Evolutionary conservation across 2,113 vertebrate species (phyloP).

Genomic region (Ptyas mucosa): DNA sequence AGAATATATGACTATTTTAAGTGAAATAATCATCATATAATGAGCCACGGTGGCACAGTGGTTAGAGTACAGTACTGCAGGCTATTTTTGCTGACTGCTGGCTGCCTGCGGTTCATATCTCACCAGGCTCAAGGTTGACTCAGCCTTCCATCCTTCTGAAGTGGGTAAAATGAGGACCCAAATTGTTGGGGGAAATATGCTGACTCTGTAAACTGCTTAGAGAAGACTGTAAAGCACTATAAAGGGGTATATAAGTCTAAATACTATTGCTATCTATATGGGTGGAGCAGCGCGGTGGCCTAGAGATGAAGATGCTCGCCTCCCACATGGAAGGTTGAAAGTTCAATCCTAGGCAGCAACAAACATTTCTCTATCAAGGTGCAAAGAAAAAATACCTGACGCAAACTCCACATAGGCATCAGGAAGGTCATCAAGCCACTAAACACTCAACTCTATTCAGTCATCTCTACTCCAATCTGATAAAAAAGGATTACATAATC

Average conservation of each 20-base stretch:
- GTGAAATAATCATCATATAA: neutral
- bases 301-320: neutral
- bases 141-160: too few relatives aligned
- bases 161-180: too few relatives aligned
- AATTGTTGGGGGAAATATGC: too few relatives aligned
- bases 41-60: too few relatives aligned
- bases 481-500: neutral
- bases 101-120: too few relatives aligned
- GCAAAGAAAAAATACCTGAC: neutral
- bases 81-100: too few relatives aligned
- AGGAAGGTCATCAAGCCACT: neutral
- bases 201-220: too few relatives aligned
- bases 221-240: too few relatives aligned
- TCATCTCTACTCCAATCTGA: neutral
- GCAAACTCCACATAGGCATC: neutral
- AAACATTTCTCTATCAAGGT: neutral
- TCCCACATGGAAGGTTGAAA: neutral
- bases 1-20: neutral
- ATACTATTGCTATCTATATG: too few relatives aligned
- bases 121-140: too few relatives aligned
- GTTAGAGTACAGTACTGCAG: too few relatives aligned
- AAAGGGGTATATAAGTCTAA: too few relatives aligned
- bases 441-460: neutral
- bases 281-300: neutral
- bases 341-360: neutral